Base-by-base conservation (phyloP, 2,113 vertebrate genomes). In the Grantiella picta region DNA sequence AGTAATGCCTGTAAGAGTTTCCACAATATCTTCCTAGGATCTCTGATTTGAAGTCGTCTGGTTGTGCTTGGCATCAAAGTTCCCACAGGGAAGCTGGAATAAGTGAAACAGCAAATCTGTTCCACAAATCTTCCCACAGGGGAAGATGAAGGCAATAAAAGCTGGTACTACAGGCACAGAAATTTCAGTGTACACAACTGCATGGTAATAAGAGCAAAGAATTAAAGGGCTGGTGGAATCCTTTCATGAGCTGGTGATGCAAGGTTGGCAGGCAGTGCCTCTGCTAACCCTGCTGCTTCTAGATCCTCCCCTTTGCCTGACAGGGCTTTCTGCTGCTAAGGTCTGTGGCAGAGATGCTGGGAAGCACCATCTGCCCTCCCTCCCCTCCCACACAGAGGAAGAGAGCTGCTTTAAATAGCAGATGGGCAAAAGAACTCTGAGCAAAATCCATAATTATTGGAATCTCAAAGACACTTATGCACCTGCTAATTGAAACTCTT, bases 321-420 rank as follows among this genome's bases (percentile, higher is more conserved):
- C 20, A 33, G 18, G 27, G 23, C 24, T 71, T 89, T 60, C 49
- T n/a, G 45, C 36, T 53, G 36, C 56, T 40, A 45, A 60, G 8
- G 40, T 60, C 63, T 60, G 49, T 1, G 1, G 28, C 40, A 45
- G 36, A 0, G 0, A 23, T 49, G 50, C 20, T 63, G 50, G 13
- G 63, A 77, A 80, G 8, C 9, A 59, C 27, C 64, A 9, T 15
- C 12, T 14, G 1, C 47, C 29, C 11, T 71, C 31, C 49, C 4
- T 22, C 29, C 45, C 64, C 82, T 79, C 64, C 49, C 54, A 52
- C 0, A 0, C 29, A 47, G 47, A 44, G 24, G n/a, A 60, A n/a
- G 16, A 53, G 15, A 35, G 7, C 15, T 54, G 29, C 28, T 31
- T 28, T 65, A 44, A 85, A 49, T 15, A 68, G 52, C 36, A 72